Base-by-base conservation (phyloP, 1,140 invertebrate genomes). In the Thaumatotibia leucotreta region DNA sequence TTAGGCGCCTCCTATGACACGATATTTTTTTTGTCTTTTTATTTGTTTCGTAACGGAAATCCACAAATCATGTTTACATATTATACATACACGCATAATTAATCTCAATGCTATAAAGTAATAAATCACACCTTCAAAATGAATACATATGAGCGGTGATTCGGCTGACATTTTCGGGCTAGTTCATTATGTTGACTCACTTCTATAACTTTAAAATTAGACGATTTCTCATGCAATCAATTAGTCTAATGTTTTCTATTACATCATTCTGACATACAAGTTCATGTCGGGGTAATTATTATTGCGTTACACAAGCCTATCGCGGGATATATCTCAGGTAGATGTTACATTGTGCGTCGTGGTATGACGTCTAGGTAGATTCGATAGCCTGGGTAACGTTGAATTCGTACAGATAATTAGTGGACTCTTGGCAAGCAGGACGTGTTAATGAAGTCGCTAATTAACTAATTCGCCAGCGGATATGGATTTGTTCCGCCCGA, bases 391-490 rank as follows among this genome's bases (percentile, higher is more conserved):
- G 62, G 68, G 67, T 77, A 70, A 75, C 82, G 81, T 82, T 72
- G 73, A 68, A 78, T 82, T 73, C 69, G 69, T 82, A 84, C 81
- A 89, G 77, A 84, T 86, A 88, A 87, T 88, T 88, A 85, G 68
- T 73, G 67, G 68, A 70, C 68, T 73, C 64, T 72, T 70, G 54
- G 74, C 62, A 54, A 72, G 72, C 64, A 70, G 70, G 82, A 84
- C 83, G 84, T 88, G 79, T 80, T 82, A 83, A 81, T 82, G 80
- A 82, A 76, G 72, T 58, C 63, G 29, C 54, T 76, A 76, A 29
- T 64, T 14, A 64, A 20, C 35, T 64, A 27, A 23, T 75, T 64
- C 71, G 69, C 67, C 76, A 71, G 73, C 81, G 73, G 74, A 78
- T 61, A 84, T 86, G 82, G 70, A 76, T 74, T 78, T 75, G 64